Evolutionary conservation across 2,888 invertebrate genomes (phyloP).

Genomic region (Steromphala cineraria): DNA sequence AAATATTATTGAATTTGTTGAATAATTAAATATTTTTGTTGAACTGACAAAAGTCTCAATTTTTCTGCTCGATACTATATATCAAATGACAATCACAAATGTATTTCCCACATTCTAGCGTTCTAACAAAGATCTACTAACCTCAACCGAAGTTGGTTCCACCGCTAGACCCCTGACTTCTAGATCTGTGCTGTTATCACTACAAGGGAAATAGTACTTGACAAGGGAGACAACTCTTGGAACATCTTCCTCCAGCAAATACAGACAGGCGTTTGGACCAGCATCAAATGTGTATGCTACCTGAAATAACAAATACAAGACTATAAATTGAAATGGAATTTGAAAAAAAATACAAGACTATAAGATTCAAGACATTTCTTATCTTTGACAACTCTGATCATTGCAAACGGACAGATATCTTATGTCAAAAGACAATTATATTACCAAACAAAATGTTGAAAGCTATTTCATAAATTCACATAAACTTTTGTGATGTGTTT

Average conservation of each 20-base stretch:
- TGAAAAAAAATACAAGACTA: too few species aligned
- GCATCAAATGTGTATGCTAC: slow-evolving; percentile 99
- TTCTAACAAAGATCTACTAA: not conserved
- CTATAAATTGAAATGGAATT: not conserved
- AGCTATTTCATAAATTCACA: too few species aligned
- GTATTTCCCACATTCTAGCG: not conserved
- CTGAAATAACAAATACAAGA: slow-evolving; percentile 71
- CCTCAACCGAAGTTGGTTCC: not conserved
- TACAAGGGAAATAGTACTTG: slow-evolving; percentile 84
- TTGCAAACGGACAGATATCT: too few species aligned
- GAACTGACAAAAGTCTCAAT: not conserved
- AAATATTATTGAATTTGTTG: too few species aligned
- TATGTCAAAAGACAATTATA: too few species aligned
- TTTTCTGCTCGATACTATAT: not conserved
- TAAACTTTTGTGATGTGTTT: too few species aligned
- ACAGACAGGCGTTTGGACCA: slow-evolving; percentile 96
- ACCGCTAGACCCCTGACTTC: slow-evolving; percentile 45
- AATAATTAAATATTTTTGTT: not conserved
- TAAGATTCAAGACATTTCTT: too few species aligned
- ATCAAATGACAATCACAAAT: not conserved
- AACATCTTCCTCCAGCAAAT: slow-evolving; percentile 86
- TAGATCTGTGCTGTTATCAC: slow-evolving; percentile 33
- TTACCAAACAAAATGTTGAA: too few species aligned
- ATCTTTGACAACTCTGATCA: too few species aligned
- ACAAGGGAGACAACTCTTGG: slow-evolving; percentile 83